phyloP scores from a whole-genome alignment of 2,888 invertebrate species.

The Ryuthela nishihirai region DNA sequence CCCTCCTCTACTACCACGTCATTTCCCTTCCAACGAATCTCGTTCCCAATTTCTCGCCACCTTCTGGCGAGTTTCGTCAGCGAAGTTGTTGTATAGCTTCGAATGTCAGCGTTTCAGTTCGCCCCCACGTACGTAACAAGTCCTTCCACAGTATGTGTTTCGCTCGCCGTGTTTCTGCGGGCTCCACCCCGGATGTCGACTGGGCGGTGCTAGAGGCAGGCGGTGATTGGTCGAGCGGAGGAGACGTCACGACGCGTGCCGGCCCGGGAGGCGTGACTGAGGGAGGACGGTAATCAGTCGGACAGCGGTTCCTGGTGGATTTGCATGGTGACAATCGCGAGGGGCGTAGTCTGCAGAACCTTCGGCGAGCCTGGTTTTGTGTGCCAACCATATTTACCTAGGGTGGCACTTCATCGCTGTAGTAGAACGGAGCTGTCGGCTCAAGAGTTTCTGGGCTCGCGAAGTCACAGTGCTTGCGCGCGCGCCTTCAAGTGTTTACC shows the following conservation, averaged over 20 bases:
- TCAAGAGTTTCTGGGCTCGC: conserved; percentile 28
- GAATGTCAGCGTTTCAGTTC: too few relatives aligned
- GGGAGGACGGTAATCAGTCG: conserved; percentile 19
- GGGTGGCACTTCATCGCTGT: conserved; percentile 32
- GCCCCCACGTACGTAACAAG: too few relatives aligned
- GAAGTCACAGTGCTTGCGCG: conserved; percentile 20
- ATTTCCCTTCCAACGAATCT: too few relatives aligned
- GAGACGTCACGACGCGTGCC: conserved; percentile 16
- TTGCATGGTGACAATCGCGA: conserved; percentile 25
- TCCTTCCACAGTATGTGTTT: too few relatives aligned
- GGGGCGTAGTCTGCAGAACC: conserved; percentile 24
- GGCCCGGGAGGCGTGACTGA: conserved; percentile 3
- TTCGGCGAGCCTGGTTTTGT: conserved; percentile 33
- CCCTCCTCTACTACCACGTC: too few relatives aligned
- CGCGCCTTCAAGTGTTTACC: conserved; percentile 29
- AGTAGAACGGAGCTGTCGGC: conserved; percentile 28
- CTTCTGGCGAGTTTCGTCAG: too few relatives aligned
- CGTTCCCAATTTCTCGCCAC: too few relatives aligned
- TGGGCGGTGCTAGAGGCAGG: conserved; percentile 8
- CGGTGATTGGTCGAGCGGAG: conserved; percentile 15
- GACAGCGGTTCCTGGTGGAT: conserved; percentile 16
- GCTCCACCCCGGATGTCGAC: conserved; percentile 33
- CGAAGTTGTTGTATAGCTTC: too few relatives aligned
- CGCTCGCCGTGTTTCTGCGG: too few relatives aligned
- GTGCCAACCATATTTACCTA: conserved; percentile 38